Percentiles rank a stretch among this genome's conserved stretches.
These are phyloP conservation scores for Ctenoplectra terminalis DNA, from an alignment of 1,140 invertebrate species.

Conservation along the genomic window DNA sequence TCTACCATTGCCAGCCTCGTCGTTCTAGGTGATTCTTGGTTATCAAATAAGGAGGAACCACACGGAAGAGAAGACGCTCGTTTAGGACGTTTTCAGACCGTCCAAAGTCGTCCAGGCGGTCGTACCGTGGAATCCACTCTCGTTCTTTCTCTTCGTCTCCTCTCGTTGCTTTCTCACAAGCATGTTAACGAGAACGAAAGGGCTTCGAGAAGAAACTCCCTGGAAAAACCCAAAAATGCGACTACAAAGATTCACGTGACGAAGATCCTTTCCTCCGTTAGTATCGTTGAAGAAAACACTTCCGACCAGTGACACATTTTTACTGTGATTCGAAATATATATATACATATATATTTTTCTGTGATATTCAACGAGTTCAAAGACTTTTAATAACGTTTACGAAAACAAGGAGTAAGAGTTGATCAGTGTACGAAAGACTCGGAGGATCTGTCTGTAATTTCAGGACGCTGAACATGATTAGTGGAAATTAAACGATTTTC, in stretches of 20 bases:
- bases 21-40: conserved; percentile 70
- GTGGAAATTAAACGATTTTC: background rate
- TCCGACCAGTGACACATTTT: background rate
- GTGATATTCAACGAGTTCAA: conserved; percentile 1
- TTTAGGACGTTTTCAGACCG: background rate
- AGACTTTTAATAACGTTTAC: background rate
- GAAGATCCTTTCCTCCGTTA: background rate
- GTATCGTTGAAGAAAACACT: background rate
- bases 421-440: background rate
- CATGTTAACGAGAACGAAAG: conserved; percentile 10
- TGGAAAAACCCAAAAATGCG: conserved; percentile 11
- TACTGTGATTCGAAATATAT: background rate
- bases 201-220: background rate
- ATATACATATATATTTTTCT: background rate
- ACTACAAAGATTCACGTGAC: conserved; percentile 21
- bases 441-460: background rate
- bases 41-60: conserved; percentile 61
- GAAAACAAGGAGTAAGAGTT: too few relatives aligned
- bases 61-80: background rate
- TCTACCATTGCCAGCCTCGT: conserved; percentile 65
- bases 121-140: background rate
- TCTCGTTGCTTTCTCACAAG: background rate
- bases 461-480: background rate
- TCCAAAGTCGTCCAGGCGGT: background rate
- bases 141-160: too few relatives aligned